Conservation (phyloP, 2,113 vertebrate genomes). For the Motacilla tschutschensis region DNA sequence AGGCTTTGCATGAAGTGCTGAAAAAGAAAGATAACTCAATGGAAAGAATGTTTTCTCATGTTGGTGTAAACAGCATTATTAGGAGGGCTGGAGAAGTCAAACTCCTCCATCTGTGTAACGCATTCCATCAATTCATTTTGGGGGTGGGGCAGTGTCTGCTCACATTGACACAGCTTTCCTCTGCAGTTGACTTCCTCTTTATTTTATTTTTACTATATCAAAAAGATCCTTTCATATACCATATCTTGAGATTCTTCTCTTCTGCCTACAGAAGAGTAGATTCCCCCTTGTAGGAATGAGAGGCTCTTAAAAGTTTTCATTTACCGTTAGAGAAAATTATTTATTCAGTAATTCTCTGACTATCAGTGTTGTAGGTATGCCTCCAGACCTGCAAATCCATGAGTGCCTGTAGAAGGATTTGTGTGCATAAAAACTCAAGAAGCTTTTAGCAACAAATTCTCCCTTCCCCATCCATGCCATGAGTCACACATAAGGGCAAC, state of each 20-base stretch:
- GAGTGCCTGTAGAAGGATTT: background rate
- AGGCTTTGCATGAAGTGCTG: background rate
- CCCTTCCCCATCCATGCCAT: background rate
- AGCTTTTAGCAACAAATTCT: background rate
- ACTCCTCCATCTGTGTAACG: background rate
- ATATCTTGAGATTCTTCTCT: background rate
- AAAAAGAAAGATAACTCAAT: constrained; percentile 26
- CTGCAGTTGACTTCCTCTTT: background rate
- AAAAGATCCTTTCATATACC: background rate
- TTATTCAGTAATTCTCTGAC: background rate
- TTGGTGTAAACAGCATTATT: background rate
- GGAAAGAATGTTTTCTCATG: constrained; percentile 56
- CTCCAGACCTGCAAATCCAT: background rate
- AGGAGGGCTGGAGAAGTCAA: background rate
- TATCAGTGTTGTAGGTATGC: background rate
- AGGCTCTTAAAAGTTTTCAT: background rate
- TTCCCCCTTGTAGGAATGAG: background rate
- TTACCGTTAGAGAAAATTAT: background rate
- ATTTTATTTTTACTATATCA: background rate
- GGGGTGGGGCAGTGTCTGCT: fast-evolving
- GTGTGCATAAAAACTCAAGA: background rate
- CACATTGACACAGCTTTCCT: background rate
- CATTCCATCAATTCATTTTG: background rate
- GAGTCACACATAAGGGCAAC: background rate
- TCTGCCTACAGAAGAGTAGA: background rate